Evolutionary conservation across 2,113 vertebrate genomes (phyloP), one percentile per base, ranked within the genome.

Genomic region (Acanthochromis polyacanthus): DNA sequence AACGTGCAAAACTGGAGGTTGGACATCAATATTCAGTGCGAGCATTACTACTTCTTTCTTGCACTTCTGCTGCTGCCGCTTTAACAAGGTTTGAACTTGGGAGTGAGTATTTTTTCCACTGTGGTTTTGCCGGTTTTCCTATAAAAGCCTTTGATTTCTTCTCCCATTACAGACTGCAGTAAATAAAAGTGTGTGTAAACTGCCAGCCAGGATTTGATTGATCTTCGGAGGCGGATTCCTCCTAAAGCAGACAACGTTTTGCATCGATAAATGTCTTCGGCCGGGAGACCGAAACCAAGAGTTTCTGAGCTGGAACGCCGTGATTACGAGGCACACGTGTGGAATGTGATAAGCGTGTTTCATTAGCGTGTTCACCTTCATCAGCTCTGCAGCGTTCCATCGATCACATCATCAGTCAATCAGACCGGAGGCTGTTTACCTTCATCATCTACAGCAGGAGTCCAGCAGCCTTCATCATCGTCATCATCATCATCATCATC

Each of bases 181-280:
- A 63, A 80, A 82, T 77, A 71, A 80, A 80, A 61, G 17, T 77
- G 55, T 17, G 23, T 30, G 32, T 70, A 40, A 71, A 43, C 65
- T 62, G 40, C 64, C 51, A 38, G 22, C 57, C 0, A 56, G 65
- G 46, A 40, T 51, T 30, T 60, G 73, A 81, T 67, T 46, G 80
- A 81, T 75, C 75, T 62, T 45, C 12, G 4, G 20, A 64, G 46
- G 30, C 30, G 25, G 53, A 57, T 25, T 82, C 20, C 30, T 61
- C 46, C 51, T 51, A 45, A 72, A 43, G 32, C 58, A 46, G 14
- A 64, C 58, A 64, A 17, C 43, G 38, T 59, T 63, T 71, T 63
- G 25, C 51, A 19, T 63, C 55, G 0, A 73, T 62, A 11, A 36
- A 62, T n/a, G 32, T 67, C 50, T 74, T 48, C 55, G 64, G 22